Evolutionary conservation across 2,797 vertebrate genomes (phyloP), one percentile per base, ranked within the genome.

Genomic region (Syngnathus acus): DNA sequence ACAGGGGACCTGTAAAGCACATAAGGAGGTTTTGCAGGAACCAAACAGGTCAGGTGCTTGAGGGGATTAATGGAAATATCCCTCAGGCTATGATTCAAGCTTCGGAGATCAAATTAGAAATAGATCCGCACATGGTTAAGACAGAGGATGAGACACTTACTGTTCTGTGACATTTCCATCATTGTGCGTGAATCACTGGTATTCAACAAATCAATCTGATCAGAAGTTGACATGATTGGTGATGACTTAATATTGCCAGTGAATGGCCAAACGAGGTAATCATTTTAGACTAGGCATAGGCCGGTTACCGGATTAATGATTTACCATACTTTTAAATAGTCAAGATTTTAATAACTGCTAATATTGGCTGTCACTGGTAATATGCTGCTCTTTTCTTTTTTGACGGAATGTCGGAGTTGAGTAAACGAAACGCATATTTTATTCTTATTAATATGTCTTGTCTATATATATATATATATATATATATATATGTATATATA

Each of bases 21-120:
- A 51, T 37, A 2, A 47, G 26, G 47, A 64, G 63, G 63, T 39
- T 51, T 26, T 50, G 45, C 16, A 38, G 62, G 37, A 50, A 13
- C 37, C 47, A 48, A 50, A 47, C 43, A 19, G 47, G 62, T 48
- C 62, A 32, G 6, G 19, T 17, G 32, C 37, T 23, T 45, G 43
- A 39, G 13, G 42, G 48, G 1, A 50, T 64, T 9, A 64, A 51
- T 8, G 9, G 19, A 3, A 64, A 32, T 51, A 11, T 50, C 26
- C 63, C 63, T 48, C 26, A 48, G 19, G 37, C 48, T 37, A 19
- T 64, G 17, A 47, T 37, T 11, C 48, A 48, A 17, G 63, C 32
- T 64, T 37, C 48, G 7, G 48, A 64, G 16, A 51, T 53, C 11
- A 53, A 64, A 53, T 64, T 64, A 37, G 63, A 50, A 39, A 7